phyloP scores from a whole-genome alignment of 2,888 invertebrate species.

The Tryphoninae sp. region DNA sequence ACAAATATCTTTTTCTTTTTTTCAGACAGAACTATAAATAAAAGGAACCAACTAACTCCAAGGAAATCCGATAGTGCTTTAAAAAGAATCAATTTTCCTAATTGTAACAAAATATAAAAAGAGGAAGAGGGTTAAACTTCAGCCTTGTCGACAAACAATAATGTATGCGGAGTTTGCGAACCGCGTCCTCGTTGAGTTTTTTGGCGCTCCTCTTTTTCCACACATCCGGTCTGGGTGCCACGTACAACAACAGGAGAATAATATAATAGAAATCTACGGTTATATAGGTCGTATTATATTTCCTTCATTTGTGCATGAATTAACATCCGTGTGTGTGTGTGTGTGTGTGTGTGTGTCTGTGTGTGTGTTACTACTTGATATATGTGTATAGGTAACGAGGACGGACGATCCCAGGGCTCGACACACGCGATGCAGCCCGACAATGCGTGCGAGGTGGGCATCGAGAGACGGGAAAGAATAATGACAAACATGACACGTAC shows the following conservation, averaged over 20 bases:
- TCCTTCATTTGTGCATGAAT: background rate
- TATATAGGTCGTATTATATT: conserved; percentile 18
- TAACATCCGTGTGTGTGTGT: background rate
- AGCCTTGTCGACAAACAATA: background rate
- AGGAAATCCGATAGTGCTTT: too few species aligned
- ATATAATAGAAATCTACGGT: background rate
- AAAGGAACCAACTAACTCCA: too few species aligned
- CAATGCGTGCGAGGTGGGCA: conserved; percentile 1
- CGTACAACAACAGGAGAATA: background rate
- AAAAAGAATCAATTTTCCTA: too few species aligned
- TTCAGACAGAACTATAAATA: background rate
- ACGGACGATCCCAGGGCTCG: background rate
- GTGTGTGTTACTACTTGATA: background rate
- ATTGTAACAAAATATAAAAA: too few species aligned
- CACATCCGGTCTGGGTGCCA: conserved; percentile 22
- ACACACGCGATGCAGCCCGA: background rate
- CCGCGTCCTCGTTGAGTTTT: conserved; percentile 29
- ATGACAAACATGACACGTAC: conserved; percentile 24
- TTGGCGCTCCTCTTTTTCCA: conserved; percentile 44
- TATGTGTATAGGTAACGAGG: background rate
- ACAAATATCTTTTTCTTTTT: background rate
- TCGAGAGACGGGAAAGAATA: background rate
- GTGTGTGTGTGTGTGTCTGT: too few species aligned
- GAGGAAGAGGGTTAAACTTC: background rate
- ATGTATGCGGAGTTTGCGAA: background rate